Conservation (phyloP, 2,888 invertebrate genomes). For the Megaustenia siamemsis region DNA sequence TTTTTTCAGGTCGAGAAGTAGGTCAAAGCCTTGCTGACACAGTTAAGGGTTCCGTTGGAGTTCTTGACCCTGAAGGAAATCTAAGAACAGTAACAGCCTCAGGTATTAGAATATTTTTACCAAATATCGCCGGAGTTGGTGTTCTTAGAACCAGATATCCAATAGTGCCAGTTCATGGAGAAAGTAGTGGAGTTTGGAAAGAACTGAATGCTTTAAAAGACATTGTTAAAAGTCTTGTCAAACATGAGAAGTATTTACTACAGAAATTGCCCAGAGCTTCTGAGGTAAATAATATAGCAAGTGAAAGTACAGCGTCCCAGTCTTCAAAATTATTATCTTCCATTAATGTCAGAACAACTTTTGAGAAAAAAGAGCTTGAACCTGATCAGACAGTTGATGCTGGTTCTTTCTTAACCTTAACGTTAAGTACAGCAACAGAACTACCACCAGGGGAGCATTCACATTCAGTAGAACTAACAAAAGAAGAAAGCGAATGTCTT, state of each 20-base stretch:
- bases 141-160: slow-evolving; percentile 69
- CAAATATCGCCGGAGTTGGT: slow-evolving; percentile 67
- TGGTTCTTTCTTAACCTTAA: background rate
- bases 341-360: background rate
- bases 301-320: background rate
- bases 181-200: slow-evolving; percentile 67
- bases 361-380: background rate
- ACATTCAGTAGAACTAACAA: slow-evolving; percentile 61
- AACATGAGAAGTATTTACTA: background rate
- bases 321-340: background rate
- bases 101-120: slow-evolving; percentile 58
- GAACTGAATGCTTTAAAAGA: slow-evolving; percentile 63
- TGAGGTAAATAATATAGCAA: background rate
- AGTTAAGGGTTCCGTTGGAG: slow-evolving; percentile 58
- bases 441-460: slow-evolving; percentile 61
- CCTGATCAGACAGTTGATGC: background rate
- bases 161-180: slow-evolving; percentile 69
- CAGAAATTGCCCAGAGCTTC: background rate
- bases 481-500: slow-evolving; percentile 51
- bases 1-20: slow-evolving; percentile 62
- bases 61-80: slow-evolving; percentile 52
- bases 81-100: slow-evolving; percentile 61
- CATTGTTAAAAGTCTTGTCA: slow-evolving; percentile 38
- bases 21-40: slow-evolving; percentile 62
- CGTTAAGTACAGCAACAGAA: slow-evolving; percentile 49